Base-by-base conservation (phyloP, 1,140 invertebrate genomes). In the Megalopta genalis region DNA sequence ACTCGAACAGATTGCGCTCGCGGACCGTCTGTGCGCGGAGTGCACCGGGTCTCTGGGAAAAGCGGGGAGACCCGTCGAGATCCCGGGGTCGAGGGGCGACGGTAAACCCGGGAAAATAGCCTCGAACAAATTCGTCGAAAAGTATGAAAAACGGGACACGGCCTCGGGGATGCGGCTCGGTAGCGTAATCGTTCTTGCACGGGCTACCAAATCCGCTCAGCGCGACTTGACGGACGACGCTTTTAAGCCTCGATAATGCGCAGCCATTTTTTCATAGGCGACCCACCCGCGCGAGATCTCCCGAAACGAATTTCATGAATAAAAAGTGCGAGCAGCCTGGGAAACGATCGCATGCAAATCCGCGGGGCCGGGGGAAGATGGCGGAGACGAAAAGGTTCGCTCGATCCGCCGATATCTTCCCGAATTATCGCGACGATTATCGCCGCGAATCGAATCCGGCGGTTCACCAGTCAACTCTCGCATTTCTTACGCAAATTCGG, bases 191-290 rank as follows among this genome's bases (percentile, higher is more conserved):
- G 65, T 80, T 57, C 68, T 67, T 65, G 42, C 81, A 59, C 62
- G 49, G 74, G 63, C 62, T 32, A 75, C 37, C 46, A 81, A 83
- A 83, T 83, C 81, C 81, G 78, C 78, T 83, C 76, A 81, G 52
- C 62, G 68, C 49, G 73, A 71, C 71, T 83, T 80, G 81, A 83
- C 81, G 81, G 70, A 80, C 71, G 77, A 71, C 81, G 71, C 81
- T 83, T 80, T 80, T 83, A 83, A 83, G 78, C 81, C 66, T 80
- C 81, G 81, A 83, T 82, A 83, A 83, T 83, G 72, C 78, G 81
- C 78, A 12, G 57, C 63, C 72, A 80, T 83, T 81, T 83, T 76
- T 82, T 76, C 54, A 57, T 73, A 68, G 6, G 18, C 72, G 54
- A 59, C 49, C 25, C 25, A 46, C 42, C 42, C 27, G 16, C 27